phyloP scores from a whole-genome alignment of 30 jellyfish, hydroid and myxozoan genomes.

The Chrysaora quinquecirrha region DNA sequence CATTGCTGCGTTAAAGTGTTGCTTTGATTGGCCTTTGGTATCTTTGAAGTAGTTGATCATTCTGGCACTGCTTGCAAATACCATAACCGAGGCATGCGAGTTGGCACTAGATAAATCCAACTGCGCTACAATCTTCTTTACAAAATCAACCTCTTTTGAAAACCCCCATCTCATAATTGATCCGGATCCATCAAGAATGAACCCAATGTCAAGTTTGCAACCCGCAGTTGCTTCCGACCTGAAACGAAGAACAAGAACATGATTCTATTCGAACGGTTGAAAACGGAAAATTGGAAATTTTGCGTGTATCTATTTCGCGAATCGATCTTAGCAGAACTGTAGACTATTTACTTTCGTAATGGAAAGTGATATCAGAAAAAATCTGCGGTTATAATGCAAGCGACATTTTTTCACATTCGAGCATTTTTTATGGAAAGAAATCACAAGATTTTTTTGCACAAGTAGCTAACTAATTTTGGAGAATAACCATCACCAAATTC shows the following conservation, averaged over 20 bases:
- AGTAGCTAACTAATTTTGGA: too few relatives aligned
- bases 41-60: conserved; percentile 6
- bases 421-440: too few relatives aligned
- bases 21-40: neutral
- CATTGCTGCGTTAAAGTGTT: neutral
- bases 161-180: conserved; percentile 27
- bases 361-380: too few relatives aligned
- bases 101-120: neutral
- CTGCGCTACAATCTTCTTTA: conserved; percentile 3
- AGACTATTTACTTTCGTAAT: too few relatives aligned
- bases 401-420: too few relatives aligned
- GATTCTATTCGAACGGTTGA: too few relatives aligned
- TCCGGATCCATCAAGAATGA: conserved; percentile 43
- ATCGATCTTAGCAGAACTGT: too few relatives aligned
- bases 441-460: too few relatives aligned
- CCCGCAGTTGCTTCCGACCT: neutral
- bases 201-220: conserved; percentile 41
- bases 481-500: too few relatives aligned
- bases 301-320: too few relatives aligned
- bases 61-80: conserved; percentile 27
- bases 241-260: neutral
- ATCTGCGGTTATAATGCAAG: too few relatives aligned
- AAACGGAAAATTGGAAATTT: too few relatives aligned
- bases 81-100: conserved; percentile 27
- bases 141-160: conserved; percentile 11